Evolutionary conservation across 2,888 invertebrate species (phyloP).

Genomic region (Caenorhabditis becei): DNA sequence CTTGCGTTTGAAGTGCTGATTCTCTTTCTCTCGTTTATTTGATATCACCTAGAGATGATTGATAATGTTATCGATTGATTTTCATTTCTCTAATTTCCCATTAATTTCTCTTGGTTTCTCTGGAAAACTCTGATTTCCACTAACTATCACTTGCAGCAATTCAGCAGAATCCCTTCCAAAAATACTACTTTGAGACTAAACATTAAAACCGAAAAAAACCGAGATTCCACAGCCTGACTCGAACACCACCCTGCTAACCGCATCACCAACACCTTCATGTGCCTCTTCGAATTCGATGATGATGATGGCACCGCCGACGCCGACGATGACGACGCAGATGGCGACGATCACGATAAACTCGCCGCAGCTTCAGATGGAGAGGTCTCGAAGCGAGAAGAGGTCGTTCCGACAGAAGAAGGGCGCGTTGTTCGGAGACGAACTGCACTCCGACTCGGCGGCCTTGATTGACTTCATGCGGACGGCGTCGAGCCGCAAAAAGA

Average conservation of each 20-base stretch:
- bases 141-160: conserved; percentile 41
- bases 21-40: background rate
- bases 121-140: conserved; percentile 35
- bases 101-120: conserved; percentile 5
- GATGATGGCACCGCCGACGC: background rate
- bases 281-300: background rate
- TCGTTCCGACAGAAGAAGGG: conserved; percentile 73
- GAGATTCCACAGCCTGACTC: conserved; percentile 49
- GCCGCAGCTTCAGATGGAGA: conserved; percentile 55
- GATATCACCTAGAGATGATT: conserved; percentile 4
- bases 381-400: conserved; percentile 74
- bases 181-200: background rate
- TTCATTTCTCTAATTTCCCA: too few species aligned
- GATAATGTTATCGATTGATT: too few species aligned
- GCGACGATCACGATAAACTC: conserved; percentile 35
- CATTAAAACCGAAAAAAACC: background rate
- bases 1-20: conserved; percentile 42
- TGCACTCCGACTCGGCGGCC: conserved; percentile 76
- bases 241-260: conserved; percentile 50
- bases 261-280: conserved; percentile 52
- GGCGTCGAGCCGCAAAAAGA: conserved; percentile 70
- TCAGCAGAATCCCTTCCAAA: background rate
- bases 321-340: conserved; percentile 6
- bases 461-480: conserved; percentile 77
- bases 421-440: conserved; percentile 57